Conservation (phyloP, 2,797 vertebrate genomes). For the Pachyuromys duprasi region DNA sequence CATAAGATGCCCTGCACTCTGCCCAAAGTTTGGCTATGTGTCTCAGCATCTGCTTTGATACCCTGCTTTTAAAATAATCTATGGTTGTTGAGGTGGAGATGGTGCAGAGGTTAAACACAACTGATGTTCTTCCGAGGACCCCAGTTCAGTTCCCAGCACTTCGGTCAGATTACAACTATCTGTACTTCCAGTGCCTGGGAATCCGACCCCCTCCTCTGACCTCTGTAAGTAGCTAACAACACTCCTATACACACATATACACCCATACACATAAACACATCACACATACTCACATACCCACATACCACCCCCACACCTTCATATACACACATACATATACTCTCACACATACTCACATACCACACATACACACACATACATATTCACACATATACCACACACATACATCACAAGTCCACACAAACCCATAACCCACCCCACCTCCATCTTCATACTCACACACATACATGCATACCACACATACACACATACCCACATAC, state of each 20-base stretch:
- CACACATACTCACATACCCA: background rate
- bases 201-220: background rate
- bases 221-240: background rate
- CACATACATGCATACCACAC: background rate
- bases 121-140: background rate
- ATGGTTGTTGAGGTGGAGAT: background rate
- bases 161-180: background rate
- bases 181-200: background rate
- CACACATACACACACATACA: background rate
- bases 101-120: background rate
- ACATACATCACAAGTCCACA: background rate
- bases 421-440: background rate
- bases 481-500: background rate
- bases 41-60: no score
- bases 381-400: no score
- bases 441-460: background rate
- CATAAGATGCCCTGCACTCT: no score
- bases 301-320: background rate
- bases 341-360: background rate
- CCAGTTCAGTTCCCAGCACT: background rate
- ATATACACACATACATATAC: background rate
- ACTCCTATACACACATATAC: background rate
- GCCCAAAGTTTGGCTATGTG: no score
- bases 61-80: background rate
- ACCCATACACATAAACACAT: background rate